Percentiles rank a stretch among this genome's conserved stretches.
These are phyloP conservation scores for Heliconius hermathena DNA, from an alignment of 1,140 invertebrate genomes.

Conservation along the genomic window DNA sequence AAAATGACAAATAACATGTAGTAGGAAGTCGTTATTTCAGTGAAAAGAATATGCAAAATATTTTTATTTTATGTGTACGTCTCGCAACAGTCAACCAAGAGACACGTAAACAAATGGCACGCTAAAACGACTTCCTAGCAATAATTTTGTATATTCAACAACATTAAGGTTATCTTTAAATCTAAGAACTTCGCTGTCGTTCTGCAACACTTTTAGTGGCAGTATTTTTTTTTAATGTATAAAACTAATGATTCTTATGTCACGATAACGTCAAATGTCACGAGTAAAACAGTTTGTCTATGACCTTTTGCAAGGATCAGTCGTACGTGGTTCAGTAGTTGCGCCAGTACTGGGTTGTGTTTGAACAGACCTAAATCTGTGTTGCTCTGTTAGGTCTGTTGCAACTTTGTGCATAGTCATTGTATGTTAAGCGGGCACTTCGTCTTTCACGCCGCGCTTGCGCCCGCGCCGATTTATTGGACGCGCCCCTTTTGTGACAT, in stretches of 20 bases:
- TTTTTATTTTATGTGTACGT: conserved; percentile 31
- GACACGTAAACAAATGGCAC: conserved; percentile 35
- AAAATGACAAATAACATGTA: conserved; percentile 28
- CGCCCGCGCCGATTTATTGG: conserved; percentile 72
- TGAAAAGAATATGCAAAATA: conserved; percentile 28
- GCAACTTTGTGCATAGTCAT: conserved; percentile 73
- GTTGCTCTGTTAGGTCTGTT: conserved; percentile 58
- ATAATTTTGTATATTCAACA: conserved; percentile 37
- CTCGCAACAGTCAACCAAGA: conserved; percentile 28
- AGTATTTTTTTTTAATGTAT: conserved; percentile 30
- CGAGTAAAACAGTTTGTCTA: conserved; percentile 18
- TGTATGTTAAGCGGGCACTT: conserved; percentile 80
- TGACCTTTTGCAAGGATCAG: conserved; percentile 34
- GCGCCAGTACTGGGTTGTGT: conserved; percentile 45
- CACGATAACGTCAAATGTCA: conserved; percentile 36
- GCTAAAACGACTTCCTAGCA: conserved; percentile 44
- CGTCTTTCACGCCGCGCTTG: conserved; percentile 71
- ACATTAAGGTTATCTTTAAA: conserved; percentile 41
- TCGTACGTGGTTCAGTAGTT: conserved; percentile 40
- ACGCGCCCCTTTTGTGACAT: conserved; percentile 73
- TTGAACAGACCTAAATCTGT: conserved; percentile 38
- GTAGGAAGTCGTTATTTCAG: conserved; percentile 41
- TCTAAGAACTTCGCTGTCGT: conserved; percentile 33
- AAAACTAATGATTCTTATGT: conserved; percentile 33
- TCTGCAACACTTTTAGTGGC: conserved; percentile 34